Evolutionary conservation across 2,797 vertebrate genomes (phyloP).

Genomic region (Fratercula arctica): DNA sequence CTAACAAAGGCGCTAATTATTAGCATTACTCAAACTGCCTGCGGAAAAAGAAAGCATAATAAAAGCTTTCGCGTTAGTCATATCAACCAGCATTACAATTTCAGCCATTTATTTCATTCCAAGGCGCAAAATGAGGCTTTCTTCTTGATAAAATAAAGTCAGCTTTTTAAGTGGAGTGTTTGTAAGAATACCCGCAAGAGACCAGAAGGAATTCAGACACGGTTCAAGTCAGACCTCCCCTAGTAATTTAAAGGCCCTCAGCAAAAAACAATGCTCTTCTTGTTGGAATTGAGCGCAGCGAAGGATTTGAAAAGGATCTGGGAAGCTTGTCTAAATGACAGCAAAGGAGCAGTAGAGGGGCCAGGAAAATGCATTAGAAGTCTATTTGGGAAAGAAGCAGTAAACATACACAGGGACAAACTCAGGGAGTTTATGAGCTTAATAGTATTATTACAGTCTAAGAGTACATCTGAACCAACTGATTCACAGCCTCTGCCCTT

Average conservation of each 20-base stretch:
- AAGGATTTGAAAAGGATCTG: background rate
- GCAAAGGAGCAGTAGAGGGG: background rate
- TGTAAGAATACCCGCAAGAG: background rate
- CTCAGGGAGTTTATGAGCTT: background rate
- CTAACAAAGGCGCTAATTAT: background rate
- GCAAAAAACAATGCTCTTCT: background rate
- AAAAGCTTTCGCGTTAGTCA: background rate
- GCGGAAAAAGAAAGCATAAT: background rate
- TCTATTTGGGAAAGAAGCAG: background rate
- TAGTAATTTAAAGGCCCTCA: background rate
- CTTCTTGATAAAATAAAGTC: background rate
- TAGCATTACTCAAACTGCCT: background rate
- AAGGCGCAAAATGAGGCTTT: background rate
- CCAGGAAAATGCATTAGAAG: background rate
- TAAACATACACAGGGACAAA: background rate
- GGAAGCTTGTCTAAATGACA: background rate
- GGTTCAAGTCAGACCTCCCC: background rate
- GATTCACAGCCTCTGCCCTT: background rate
- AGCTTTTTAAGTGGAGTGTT: background rate
- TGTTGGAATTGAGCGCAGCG: rapidly evolving
- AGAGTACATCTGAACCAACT: background rate
- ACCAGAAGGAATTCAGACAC: background rate
- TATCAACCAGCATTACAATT: background rate
- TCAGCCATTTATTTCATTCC: background rate
- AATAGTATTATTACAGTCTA: background rate